Base-by-base conservation (phyloP, 1,140 invertebrate species). In the Plectrocnemia conspersa region DNA sequence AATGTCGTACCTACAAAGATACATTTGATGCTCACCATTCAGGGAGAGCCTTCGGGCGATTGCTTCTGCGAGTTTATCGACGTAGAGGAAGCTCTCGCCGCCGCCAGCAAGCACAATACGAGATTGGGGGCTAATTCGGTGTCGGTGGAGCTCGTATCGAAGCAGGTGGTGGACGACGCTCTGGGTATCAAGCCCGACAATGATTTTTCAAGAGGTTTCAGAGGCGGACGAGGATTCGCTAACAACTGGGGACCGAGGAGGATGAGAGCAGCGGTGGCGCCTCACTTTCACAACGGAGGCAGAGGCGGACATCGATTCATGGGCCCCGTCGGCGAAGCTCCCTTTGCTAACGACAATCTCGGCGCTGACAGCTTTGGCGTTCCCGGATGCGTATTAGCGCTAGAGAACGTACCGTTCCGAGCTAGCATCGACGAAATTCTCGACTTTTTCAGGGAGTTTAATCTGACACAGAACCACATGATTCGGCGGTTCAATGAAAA, bases 351-450 rank as follows among this genome's bases (percentile, higher is more conserved):
- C 3, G 59, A 63, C 2, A 69, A 67, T 45, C 65, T 64, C 1
- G 67, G 65, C 21, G 69, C 79, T 1, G 75, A 86, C 16, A 79
- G 79, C 25, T 89, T 90, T 60, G 85, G 82, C 2, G 81, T 82
- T 32, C 85, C 84, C 1, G 89, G 89, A 6, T 93, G 89, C 66
- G 87, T 93, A 0, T 70, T 96, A 0, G 81, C 81, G 0, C 73
- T 93, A 63, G 83, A 88, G 63, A 96, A 96, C 68, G 82, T 96
- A 0, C 91, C 91, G 0, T 93, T 86, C 68, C 82, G 86, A 50
- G 89, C 91, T 0, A 80, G 82, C 4, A 83, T 92, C 7, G 85
- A 90, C 42, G 92, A 97, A 56, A 92, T 97, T 47, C 74, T 95
- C 33, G 77, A 83, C 1, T 94, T 94, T 66, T 94, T 97, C 63